phyloP scores from a whole-genome alignment of 1,140 invertebrate genomes.

The Myzus persicae region DNA sequence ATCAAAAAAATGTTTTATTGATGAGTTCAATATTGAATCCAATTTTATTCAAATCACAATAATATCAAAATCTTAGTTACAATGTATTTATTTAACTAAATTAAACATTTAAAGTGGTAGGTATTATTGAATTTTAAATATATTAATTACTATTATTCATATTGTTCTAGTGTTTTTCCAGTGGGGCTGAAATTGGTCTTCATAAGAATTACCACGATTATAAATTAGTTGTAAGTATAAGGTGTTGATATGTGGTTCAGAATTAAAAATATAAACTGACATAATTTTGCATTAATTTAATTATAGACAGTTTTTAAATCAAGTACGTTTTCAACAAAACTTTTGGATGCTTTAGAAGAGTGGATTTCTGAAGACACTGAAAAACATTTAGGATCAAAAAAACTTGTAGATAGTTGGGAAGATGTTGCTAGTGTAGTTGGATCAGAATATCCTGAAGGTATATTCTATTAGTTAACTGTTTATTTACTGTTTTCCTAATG shows the following conservation, averaged over 20 bases:
- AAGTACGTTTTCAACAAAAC: constrained; percentile 22
- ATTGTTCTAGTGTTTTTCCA: constrained; percentile 39
- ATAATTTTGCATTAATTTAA: neutral
- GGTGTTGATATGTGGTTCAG: neutral
- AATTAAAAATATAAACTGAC: neutral
- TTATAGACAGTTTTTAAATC: constrained; percentile 26
- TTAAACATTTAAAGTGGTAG: neutral
- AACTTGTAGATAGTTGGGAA: neutral
- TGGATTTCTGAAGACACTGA: constrained; percentile 38
- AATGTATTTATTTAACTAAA: no score
- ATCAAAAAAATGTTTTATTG: no score
- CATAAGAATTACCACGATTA: constrained; percentile 34
- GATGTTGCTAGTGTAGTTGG: constrained; percentile 23
- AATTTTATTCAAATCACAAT: no score
- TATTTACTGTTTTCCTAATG: neutral
- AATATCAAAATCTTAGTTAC: no score
- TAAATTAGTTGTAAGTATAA: constrained; percentile 38
- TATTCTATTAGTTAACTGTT: neutral
- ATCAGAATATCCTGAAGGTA: constrained; percentile 30
- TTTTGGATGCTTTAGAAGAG: constrained; percentile 42
- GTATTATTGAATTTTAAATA: neutral
- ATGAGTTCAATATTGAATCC: no score
- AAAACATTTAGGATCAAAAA: constrained; percentile 13
- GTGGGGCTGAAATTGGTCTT: constrained; percentile 29
- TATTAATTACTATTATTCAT: neutral